Evolutionary conservation across 1,140 invertebrate genomes (phyloP), one percentile per base, ranked within the genome.

Genomic region (Melanaphis sacchari): DNA sequence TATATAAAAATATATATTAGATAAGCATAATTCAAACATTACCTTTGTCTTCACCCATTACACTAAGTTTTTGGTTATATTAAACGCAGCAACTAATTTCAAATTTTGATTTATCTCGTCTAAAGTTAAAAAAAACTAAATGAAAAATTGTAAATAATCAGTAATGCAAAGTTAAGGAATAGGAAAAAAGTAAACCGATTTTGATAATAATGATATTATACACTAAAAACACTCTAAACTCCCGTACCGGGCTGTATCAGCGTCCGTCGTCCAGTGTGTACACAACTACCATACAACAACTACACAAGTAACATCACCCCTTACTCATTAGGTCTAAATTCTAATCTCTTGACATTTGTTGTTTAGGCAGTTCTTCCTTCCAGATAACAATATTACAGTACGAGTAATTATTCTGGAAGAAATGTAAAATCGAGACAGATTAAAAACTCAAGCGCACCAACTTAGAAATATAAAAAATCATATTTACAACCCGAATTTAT

Each of bases 41-140:
- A 85, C 91, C 91, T 93, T 93, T 93, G 24, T 93, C 91, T 93
- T 93, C 91, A 11, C 91, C 91, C 91, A 93, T 93, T 46, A 43
- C 24, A 82, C 21, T 90, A 76, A 18, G 15, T 76, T 76, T n/a
- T 4, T 18, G 15, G n/a, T 76, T 76, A 18, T 18, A 76, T 36
- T 76, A 76, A 66, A 66, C 3, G 4, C 59, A 11, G 59, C 59
- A 11, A 66, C 3, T 66, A 66, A 66, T 66, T n/a, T n/a, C n/a
- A n/a, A n/a, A n/a, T n/a, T n/a, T 66, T 66, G 59, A 66, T 31
- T n/a, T 66, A 66, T 66, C 31, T 15, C 59, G 59, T 66, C 59
- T 3, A 11, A 66, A 26, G 59, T 66, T 31, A n/a, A 66, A 52
- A 66, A 52, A 66, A 66, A 49, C 24, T 15, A 15, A 66, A 31